Conservation (phyloP, 2,113 vertebrate genomes). For the Elachura formosa region DNA sequence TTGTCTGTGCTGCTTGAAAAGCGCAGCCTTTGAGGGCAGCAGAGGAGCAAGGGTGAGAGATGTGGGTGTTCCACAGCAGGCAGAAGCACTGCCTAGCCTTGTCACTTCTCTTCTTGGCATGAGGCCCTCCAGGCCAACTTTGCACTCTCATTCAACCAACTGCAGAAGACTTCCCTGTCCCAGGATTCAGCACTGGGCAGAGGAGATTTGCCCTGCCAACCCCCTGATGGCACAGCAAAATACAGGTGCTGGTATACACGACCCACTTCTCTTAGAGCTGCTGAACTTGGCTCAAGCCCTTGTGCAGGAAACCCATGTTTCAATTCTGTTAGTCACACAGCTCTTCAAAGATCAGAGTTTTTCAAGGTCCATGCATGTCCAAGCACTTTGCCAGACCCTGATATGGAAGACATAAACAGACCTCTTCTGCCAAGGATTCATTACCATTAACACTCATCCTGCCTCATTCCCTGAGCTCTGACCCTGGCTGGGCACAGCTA, state of each 20-base stretch:
- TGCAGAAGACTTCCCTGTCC: not conserved
- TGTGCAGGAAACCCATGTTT: not conserved
- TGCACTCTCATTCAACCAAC: not conserved
- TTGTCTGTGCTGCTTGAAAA: not conserved
- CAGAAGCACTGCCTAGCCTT: not conserved
- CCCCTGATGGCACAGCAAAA: not conserved
- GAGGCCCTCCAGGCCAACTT: not conserved
- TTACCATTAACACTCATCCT: rapidly evolving
- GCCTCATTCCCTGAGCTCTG: not conserved
- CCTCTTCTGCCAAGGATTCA: not conserved
- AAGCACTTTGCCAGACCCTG: not conserved
- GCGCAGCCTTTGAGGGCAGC: not conserved
- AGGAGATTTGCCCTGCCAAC: not conserved
- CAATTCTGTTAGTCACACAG: not conserved
- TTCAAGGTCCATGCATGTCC: not conserved
- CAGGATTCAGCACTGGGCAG: not conserved
- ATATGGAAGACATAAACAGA: not conserved
- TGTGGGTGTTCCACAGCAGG: not conserved
- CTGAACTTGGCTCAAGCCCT: rapidly evolving
- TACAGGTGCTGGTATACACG: rapidly evolving
- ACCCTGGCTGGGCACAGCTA: not conserved
- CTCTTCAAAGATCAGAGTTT: not conserved
- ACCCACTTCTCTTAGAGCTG: not conserved
- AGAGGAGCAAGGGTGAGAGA: not conserved
- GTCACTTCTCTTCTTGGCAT: not conserved